Base-by-base conservation (phyloP, 1,140 invertebrate species). In the Drosophila carrolli region DNA sequence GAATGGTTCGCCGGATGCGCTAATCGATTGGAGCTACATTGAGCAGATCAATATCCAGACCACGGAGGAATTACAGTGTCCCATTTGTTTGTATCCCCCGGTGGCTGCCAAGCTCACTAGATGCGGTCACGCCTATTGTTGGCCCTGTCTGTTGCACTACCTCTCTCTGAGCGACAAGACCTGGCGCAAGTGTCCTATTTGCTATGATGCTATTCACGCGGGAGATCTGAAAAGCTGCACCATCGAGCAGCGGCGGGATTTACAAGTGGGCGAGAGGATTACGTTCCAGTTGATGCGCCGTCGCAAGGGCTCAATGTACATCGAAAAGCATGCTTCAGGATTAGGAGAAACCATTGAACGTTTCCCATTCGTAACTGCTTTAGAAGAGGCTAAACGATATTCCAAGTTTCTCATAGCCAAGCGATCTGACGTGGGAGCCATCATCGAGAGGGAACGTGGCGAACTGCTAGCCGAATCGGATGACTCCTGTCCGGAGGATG, bases 71-170 rank as follows among this genome's bases (percentile, higher is more conserved):
- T 94, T 96, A 23, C 95, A 95, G 48, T 99, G 98, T 93, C 98
- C 98, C 0, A 99, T 99, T 85, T 99, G 98, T 93, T 93, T 99
- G 46, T 95, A 96, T 89, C 93, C 94, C 48, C 97, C 97, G 27
- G 93, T 95, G 57, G 96, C 97, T 75, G 97, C 96, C 4, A 97
- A 98, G 93, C 97, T 99, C 86, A 98, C 98, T 0, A 94, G 95
- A 37, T 99, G 98, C 93, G 98, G 98, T 23, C 98, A 99, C 92
- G 96, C 98, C 62, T 99, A 97, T 91, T 99, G 98, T 92, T 99
- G 97, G 97, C 94, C 97, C 1, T 99, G 98, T 91, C 95, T 99
- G 80, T 94, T 99, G 19, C 98, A 99, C 92, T 99, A 99, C 93
- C 93, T 98, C 61, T 94, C 96, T 14, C 93, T 98, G 2, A 96